A percentile compares a stretch with the other conserved stretches of the same genome.
phyloP scores from a whole-genome alignment of 2,888 invertebrate genomes.

The Meteorus cinctellus region DNA sequence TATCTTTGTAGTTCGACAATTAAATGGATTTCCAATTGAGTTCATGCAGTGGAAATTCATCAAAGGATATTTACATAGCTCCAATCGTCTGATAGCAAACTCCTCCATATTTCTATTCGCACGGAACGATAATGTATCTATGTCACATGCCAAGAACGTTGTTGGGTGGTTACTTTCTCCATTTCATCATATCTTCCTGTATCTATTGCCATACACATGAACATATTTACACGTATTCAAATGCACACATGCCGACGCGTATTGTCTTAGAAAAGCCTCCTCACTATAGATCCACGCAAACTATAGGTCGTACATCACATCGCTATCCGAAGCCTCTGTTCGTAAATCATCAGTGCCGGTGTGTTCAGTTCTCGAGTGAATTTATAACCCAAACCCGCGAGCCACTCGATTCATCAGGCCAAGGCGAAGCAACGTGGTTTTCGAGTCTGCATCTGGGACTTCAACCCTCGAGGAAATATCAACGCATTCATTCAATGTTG shows the following conservation, averaged over 20 bases:
- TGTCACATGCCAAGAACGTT: conserved; percentile 12
- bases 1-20: too few species aligned
- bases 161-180: conserved; percentile 9
- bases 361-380: conserved; percentile 59
- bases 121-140: conserved; percentile 8
- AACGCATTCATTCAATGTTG: conserved; percentile 31
- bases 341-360: conserved; percentile 64
- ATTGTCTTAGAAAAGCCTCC: conserved; percentile 59
- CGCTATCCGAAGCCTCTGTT: conserved; percentile 57
- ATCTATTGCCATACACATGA: conserved; percentile 9
- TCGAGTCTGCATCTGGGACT: conserved; percentile 49
- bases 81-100: conserved; percentile 1
- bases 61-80: conserved; percentile 20
- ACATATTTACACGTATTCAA: background rate
- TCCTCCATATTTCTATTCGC: conserved; percentile 1
- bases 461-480: conserved; percentile 44
- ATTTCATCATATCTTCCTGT: background rate
- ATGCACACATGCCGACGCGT: conserved; percentile 40
- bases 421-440: conserved; percentile 47
- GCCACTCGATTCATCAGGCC: conserved; percentile 65
- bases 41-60: conserved; percentile 28
- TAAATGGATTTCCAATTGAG: background rate
- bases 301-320: conserved; percentile 59
- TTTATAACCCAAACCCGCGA: conserved; percentile 62
- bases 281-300: conserved; percentile 2